These are phyloP conservation scores for Oryzias dopingdopingensis DNA, from an alignment of 2,797 vertebrate species.

Conservation along the genomic window DNA sequence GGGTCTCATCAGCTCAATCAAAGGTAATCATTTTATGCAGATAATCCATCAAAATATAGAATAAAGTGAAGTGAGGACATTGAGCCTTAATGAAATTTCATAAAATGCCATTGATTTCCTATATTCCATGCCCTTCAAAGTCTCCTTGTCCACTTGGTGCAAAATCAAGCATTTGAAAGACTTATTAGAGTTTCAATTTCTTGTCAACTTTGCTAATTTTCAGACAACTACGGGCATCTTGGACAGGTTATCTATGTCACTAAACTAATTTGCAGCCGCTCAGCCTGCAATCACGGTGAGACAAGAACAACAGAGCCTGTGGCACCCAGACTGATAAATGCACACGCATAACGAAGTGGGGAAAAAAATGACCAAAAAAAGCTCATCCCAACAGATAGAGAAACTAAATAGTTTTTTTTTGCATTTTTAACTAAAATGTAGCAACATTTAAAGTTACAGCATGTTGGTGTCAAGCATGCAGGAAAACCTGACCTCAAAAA, in stretches of 20 bases:
- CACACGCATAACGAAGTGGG: slow-evolving; percentile 33
- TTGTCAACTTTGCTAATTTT: slow-evolving; percentile 96
- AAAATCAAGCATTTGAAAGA: slow-evolving; percentile 91
- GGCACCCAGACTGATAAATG: slow-evolving; percentile 39
- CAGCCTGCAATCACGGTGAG: slow-evolving; percentile 84
- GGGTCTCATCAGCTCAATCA: slow-evolving; percentile 73
- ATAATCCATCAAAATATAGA: slow-evolving; percentile 96
- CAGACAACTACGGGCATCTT: slow-evolving; percentile 86
- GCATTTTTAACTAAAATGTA: not conserved
- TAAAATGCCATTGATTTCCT: slow-evolving; percentile 94
- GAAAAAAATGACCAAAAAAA: slow-evolving; percentile 1
- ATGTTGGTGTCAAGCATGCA: not conserved
- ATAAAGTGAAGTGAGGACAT: slow-evolving; percentile 85
- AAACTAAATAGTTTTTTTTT: not conserved
- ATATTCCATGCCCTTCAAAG: slow-evolving; percentile 90
- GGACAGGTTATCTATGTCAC: slow-evolving; percentile 90
- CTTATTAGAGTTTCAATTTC: slow-evolving; percentile 95
- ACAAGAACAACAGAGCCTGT: slow-evolving; percentile 73
- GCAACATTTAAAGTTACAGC: no score
- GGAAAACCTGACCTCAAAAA: slow-evolving; percentile 27
- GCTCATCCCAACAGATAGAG: slow-evolving; percentile 7
- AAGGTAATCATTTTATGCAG: slow-evolving; percentile 82
- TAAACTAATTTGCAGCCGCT: slow-evolving; percentile 95
- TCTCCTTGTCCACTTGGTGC: slow-evolving; percentile 82
- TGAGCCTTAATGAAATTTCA: slow-evolving; percentile 93